These are phyloP conservation scores for Erpetoichthys calabaricus DNA, from an alignment of 2,797 vertebrate genomes.

Conservation along the genomic window DNA sequence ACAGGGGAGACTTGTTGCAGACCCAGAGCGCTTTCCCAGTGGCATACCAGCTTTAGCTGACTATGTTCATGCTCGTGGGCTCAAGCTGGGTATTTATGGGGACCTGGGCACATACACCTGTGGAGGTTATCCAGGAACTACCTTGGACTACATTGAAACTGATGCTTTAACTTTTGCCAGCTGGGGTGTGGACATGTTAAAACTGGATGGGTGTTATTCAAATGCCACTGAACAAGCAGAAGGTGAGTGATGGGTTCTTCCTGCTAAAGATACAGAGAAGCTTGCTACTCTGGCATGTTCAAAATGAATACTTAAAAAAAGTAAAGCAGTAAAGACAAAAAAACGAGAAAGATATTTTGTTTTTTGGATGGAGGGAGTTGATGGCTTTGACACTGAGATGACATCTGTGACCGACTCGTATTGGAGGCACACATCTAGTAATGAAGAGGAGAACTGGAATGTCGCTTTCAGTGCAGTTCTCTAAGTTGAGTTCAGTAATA, in stretches of 20 bases:
- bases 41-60: slow-evolving; percentile 68
- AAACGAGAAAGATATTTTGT: too few species aligned
- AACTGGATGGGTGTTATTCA: slow-evolving; percentile 82
- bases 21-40: slow-evolving; percentile 70
- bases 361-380: too few species aligned
- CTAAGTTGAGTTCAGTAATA: too few species aligned
- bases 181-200: slow-evolving; percentile 88
- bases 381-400: too few species aligned
- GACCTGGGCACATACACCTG: slow-evolving; percentile 79
- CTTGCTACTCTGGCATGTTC: not conserved
- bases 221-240: slow-evolving; percentile 35
- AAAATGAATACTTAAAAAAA: too few species aligned
- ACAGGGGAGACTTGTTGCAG: slow-evolving; percentile 54
- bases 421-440: too few species aligned
- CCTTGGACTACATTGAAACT: slow-evolving; percentile 49
- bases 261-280: not conserved
- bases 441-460: too few species aligned
- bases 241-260: slow-evolving; percentile 32
- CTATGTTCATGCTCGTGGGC: slow-evolving; percentile 73
- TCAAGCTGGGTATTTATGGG: slow-evolving; percentile 82
- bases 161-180: slow-evolving; percentile 77
- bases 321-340: too few species aligned
- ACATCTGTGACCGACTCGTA: too few species aligned
- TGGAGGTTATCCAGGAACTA: slow-evolving; percentile 70
- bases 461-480: too few species aligned